Conservation (phyloP, 2,797 vertebrate species). For the Adelosebastes latens region DNA sequence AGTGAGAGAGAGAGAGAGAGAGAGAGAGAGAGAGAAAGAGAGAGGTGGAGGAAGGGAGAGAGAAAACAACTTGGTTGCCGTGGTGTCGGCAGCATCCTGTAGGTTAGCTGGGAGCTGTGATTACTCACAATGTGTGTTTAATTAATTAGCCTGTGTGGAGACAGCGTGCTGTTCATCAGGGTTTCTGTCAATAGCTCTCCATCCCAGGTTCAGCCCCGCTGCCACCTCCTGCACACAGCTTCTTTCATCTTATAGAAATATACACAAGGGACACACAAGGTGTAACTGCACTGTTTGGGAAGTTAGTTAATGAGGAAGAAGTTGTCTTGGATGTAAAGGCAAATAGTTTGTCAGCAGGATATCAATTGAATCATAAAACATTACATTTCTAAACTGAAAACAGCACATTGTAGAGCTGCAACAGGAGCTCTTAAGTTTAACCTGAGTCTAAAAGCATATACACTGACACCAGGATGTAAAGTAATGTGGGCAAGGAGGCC, state of each 20-base stretch:
- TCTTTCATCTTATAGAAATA: slow-evolving; percentile 48
- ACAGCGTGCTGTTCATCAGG: slow-evolving; percentile 67
- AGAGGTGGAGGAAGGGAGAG: slow-evolving; percentile 55
- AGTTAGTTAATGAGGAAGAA: not conserved
- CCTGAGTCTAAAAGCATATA: not conserved
- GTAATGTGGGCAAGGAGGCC: not conserved
- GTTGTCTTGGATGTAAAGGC: not conserved
- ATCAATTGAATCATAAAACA: not conserved
- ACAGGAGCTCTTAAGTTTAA: not conserved
- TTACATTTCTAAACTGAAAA: not conserved
- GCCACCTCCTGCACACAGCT: slow-evolving; percentile 32
- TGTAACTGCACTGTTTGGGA: not conserved
- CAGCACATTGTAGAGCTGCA: not conserved
- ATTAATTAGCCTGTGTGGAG: slow-evolving; percentile 80
- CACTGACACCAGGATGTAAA: not conserved
- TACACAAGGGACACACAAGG: not conserved
- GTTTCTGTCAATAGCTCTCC: slow-evolving; percentile 72
- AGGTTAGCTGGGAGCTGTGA: slow-evolving; percentile 72
- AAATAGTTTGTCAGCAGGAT: not conserved
- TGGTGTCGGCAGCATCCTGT: slow-evolving; percentile 77
- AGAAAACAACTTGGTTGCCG: slow-evolving; percentile 74
- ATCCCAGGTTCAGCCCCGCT: slow-evolving; percentile 48
- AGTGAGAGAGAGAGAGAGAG: slow-evolving; percentile 28
- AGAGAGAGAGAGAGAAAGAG: not conserved
- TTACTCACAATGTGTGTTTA: slow-evolving; percentile 77